Evolutionary conservation across 1,140 invertebrate genomes (phyloP).

Genomic region (Triops longicaudatus): DNA sequence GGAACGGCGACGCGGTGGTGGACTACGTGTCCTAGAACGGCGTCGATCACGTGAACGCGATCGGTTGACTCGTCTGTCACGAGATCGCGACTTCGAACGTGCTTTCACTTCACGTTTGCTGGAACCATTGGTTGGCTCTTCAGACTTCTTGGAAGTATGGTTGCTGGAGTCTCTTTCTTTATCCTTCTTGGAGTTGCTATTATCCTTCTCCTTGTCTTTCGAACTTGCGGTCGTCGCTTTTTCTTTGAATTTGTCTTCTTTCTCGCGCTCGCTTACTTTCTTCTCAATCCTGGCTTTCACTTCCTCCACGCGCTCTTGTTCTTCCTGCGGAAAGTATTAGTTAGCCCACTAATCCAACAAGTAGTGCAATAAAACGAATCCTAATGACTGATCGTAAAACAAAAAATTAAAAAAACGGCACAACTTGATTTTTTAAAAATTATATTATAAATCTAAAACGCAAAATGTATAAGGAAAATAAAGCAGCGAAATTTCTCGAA

Average conservation of each 20-base stretch:
- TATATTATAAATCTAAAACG: no score
- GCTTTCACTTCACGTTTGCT: slow-evolving; percentile 21
- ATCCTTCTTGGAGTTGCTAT: slow-evolving; percentile 22
- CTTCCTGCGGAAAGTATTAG: slow-evolving; percentile 47
- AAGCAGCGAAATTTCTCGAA: no score
- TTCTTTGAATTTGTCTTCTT: slow-evolving; percentile 30
- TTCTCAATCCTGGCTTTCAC: slow-evolving; percentile 36
- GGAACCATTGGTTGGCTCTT: slow-evolving; percentile 11
- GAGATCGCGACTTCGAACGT: slow-evolving; percentile 35
- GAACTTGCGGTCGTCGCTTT: slow-evolving; percentile 27
- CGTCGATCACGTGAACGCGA: slow-evolving; percentile 37
- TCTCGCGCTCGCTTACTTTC: slow-evolving; percentile 31
- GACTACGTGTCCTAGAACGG: slow-evolving; percentile 35
- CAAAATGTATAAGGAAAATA: no score
- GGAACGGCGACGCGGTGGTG: slow-evolving; percentile 33
- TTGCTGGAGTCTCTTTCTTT: slow-evolving; percentile 32
- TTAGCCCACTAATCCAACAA: slow-evolving; percentile 21
- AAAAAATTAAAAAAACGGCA: no score
- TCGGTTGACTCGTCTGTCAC: slow-evolving; percentile 33
- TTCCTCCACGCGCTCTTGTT: slow-evolving; percentile 59
- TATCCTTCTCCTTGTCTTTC: slow-evolving; percentile 30
- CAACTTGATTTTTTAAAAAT: no score
- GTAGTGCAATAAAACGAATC: not conserved
- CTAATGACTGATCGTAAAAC: not conserved
- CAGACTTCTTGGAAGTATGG: slow-evolving; percentile 28